Percentiles rank a stretch among this genome's conserved stretches.
Conservation (phyloP, 2,888 invertebrate genomes). For the Rhogogaster chlorosoma region DNA sequence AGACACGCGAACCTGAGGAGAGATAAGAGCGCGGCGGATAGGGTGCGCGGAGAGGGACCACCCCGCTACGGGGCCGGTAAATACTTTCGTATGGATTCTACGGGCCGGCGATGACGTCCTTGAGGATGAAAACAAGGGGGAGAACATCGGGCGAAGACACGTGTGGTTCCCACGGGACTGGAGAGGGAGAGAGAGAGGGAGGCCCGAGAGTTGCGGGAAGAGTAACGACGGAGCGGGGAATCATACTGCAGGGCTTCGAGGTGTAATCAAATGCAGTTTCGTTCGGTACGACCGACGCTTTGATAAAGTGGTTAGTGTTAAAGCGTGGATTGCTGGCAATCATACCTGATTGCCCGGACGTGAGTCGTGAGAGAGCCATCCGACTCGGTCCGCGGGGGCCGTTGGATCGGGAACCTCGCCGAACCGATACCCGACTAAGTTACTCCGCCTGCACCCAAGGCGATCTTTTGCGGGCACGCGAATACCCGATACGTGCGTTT, state of each 20-base stretch:
- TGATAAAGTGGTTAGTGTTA: constrained; percentile 76
- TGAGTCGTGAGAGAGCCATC: constrained; percentile 67
- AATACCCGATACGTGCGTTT: background rate
- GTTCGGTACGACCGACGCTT: constrained; percentile 64
- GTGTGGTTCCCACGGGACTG: constrained; percentile 40
- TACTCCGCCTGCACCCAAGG: background rate
- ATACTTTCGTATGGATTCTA: background rate
- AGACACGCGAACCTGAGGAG: background rate
- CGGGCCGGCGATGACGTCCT: constrained; percentile 13
- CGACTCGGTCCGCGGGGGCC: constrained; percentile 43
- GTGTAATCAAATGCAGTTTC: constrained; percentile 74
- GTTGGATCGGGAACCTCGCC: background rate
- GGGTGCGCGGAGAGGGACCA: background rate
- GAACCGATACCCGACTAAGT: background rate
- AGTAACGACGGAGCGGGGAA: background rate
- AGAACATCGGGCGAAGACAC: constrained; percentile 22
- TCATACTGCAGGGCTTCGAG: constrained; percentile 53
- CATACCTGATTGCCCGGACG: constrained; percentile 75
- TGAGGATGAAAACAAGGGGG: constrained; percentile 25
- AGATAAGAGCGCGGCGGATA: background rate
- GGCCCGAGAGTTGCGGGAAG: background rate
- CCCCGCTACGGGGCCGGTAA: background rate
- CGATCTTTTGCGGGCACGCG: constrained; percentile 11
- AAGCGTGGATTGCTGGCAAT: constrained; percentile 73
- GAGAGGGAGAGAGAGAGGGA: background rate